Evolutionary conservation across 2,888 invertebrate species (phyloP).

Genomic region (Nemurella pictetii): DNA sequence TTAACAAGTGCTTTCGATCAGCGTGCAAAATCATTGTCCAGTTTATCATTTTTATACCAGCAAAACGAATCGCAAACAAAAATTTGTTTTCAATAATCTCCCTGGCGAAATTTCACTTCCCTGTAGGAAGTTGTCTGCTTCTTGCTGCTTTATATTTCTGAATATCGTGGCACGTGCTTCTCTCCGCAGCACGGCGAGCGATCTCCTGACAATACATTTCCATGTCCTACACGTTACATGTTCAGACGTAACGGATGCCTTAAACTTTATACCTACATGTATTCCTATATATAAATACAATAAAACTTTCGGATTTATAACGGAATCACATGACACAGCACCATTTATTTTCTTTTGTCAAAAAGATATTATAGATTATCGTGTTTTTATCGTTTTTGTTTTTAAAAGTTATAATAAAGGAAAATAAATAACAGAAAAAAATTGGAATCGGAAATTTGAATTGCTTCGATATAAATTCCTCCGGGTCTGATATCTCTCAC

Average conservation of each 20-base stretch:
- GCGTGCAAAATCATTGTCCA: background rate
- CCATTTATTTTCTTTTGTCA: background rate
- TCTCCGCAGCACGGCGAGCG: background rate
- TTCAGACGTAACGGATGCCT: background rate
- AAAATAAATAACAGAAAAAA: background rate
- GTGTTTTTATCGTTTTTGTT: background rate
- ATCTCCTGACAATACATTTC: background rate
- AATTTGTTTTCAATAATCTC: background rate
- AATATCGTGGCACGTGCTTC: background rate
- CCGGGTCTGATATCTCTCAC: too few species aligned
- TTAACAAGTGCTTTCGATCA: background rate
- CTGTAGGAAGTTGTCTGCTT: background rate
- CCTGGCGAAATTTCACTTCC: background rate
- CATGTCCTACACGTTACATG: background rate
- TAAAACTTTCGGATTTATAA: conserved; percentile 4
- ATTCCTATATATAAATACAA: background rate
- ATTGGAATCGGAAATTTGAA: conserved; percentile 5
- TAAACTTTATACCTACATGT: background rate
- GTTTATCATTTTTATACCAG: background rate
- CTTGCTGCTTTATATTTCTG: background rate
- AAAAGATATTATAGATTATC: background rate
- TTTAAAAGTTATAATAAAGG: background rate
- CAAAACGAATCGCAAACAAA: background rate
- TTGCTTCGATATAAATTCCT: too few species aligned
- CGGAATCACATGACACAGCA: conserved; percentile 13